Percentiles rank a stretch among this genome's conserved stretches.
phyloP scores from a whole-genome alignment of 2,888 invertebrate genomes.

The Lithophane socia region DNA sequence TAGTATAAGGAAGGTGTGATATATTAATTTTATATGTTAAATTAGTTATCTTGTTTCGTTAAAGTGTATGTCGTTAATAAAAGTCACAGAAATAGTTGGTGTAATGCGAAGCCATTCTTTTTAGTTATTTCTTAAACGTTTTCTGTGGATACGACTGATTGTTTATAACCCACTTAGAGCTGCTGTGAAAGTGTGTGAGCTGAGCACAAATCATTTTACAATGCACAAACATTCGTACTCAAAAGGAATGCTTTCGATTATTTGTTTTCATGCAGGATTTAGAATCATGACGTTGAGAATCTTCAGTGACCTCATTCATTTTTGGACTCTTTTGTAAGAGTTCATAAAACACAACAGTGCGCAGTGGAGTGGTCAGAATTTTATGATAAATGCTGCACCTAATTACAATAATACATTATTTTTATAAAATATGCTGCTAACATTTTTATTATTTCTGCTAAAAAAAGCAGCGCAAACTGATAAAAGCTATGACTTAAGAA shows the following conservation, averaged over 20 bases:
- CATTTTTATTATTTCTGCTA: no score
- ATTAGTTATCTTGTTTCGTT: constrained; percentile 55
- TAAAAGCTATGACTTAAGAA: background rate
- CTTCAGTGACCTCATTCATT: background rate
- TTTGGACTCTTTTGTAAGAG: background rate
- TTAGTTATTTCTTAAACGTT: background rate
- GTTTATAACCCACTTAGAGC: background rate
- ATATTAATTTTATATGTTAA: constrained; percentile 59
- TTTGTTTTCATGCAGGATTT: background rate
- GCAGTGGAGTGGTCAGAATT: no score
- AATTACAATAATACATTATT: background rate
- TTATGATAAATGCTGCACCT: background rate
- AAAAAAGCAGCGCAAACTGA: no score
- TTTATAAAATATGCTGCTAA: background rate
- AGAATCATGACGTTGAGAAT: background rate
- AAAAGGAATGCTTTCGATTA: background rate
- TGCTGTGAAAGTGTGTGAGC: background rate
- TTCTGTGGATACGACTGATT: background rate
- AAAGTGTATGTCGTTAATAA: constrained; percentile 49
- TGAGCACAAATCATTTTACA: background rate
- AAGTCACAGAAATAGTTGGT: constrained; percentile 25
- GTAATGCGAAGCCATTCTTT: constrained; percentile 20
- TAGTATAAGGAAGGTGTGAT: constrained; percentile 49
- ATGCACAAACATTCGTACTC: background rate
- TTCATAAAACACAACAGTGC: background rate